phyloP scores from a whole-genome alignment of 2,113 vertebrate genomes.

The Hoplias malabaricus region DNA sequence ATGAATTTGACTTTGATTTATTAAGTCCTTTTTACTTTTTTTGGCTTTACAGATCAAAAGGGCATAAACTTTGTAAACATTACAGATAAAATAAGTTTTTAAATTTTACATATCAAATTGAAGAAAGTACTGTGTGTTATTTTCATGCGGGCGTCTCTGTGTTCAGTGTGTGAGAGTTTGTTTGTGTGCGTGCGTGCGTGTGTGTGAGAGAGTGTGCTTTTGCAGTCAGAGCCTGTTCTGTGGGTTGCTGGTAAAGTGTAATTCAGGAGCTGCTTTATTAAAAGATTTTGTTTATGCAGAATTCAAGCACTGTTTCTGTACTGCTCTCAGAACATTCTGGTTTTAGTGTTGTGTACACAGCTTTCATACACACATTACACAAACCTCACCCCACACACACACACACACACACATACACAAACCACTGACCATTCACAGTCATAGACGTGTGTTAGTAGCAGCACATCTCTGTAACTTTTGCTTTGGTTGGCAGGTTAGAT shows the following conservation, averaged over 20 bases:
- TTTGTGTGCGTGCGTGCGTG: background rate
- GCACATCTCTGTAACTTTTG: conserved; percentile 17
- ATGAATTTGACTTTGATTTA: background rate
- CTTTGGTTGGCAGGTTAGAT: conserved; percentile 36
- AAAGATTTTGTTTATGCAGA: conserved; percentile 47
- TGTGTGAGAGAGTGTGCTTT: conserved; percentile 18
- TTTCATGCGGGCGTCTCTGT: conserved; percentile 1
- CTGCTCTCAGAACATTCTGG: conserved; percentile 34
- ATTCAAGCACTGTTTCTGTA: conserved; percentile 24
- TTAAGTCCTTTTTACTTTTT: too few species aligned
- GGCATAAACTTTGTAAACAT: background rate
- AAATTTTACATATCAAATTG: conserved; percentile 3
- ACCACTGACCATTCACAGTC: conserved; percentile 39
- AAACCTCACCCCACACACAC: conserved; percentile 32
- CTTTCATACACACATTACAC: conserved; percentile 20
- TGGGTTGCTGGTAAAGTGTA: conserved; percentile 42
- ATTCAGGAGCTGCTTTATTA: conserved; percentile 44
- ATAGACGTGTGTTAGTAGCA: background rate
- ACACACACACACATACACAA: conserved; percentile 27
- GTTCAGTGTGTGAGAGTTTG: background rate
- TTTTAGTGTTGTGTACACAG: conserved; percentile 28
- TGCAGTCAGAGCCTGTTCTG: conserved; percentile 46
- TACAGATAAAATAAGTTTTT: background rate
- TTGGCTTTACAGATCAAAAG: background rate
- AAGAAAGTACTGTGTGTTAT: background rate